Percentiles rank a stretch among this genome's conserved stretches.
Evolutionary conservation across 2,113 vertebrate species (phyloP).

Genomic region (Puma concolor): DNA sequence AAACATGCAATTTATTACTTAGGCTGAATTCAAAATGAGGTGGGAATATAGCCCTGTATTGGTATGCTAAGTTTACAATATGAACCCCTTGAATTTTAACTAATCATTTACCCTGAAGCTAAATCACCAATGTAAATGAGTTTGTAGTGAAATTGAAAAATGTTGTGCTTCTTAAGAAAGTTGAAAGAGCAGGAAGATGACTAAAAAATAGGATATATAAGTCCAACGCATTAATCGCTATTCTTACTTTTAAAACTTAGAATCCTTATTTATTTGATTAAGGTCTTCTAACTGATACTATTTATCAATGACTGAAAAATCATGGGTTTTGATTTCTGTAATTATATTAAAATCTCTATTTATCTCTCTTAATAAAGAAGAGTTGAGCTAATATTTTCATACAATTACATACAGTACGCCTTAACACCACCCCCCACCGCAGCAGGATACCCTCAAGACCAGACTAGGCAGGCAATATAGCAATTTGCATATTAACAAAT

Average conservation of each 20-base stretch:
- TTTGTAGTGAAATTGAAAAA: conserved; percentile 49
- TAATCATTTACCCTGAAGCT: conserved; percentile 22
- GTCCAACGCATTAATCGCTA: not conserved
- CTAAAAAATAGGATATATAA: not conserved
- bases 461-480: not conserved
- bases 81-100: not conserved
- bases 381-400: not conserved
- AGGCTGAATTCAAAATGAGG: not conserved
- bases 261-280: conserved; percentile 9
- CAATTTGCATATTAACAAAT: not conserved
- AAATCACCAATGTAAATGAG: not conserved
- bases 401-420: not conserved
- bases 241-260: not conserved
- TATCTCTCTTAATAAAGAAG: not conserved
- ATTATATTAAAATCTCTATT: not conserved
- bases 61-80: not conserved
- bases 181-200: not conserved
- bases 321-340: not conserved
- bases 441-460: too few species aligned
- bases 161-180: not conserved
- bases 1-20: not conserved
- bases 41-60: not conserved
- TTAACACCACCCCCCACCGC: not conserved
- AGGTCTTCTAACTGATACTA: not conserved
- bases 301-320: not conserved